A percentile compares a stretch with the other conserved stretches of the same genome.
Evolutionary conservation across 2,797 vertebrate genomes (phyloP).

Genomic region (Melanogrammus aeglefinus): DNA sequence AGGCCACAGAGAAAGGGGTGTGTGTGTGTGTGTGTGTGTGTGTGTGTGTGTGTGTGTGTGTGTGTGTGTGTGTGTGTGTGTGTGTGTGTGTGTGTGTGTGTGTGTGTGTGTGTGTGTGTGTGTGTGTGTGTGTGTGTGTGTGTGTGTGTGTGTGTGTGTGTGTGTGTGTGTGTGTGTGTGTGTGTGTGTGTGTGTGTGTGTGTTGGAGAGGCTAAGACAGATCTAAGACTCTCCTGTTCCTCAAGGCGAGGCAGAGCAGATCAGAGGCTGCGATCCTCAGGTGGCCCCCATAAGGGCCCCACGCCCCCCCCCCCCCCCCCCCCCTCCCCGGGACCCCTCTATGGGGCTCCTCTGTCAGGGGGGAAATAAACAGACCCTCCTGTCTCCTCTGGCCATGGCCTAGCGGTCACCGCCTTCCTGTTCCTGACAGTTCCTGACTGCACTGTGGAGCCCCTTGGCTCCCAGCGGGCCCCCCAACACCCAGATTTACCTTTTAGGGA

Average conservation of each 20-base stretch:
- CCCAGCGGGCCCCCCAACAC: slow-evolving; percentile 33
- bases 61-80: neutral
- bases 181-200: too few relatives aligned
- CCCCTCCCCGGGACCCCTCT: slow-evolving; percentile 57
- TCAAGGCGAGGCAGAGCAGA: slow-evolving; percentile 56
- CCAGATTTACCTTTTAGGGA: slow-evolving; percentile 62
- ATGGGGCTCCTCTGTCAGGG: slow-evolving; percentile 66
- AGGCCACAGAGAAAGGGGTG: slow-evolving; percentile 11
- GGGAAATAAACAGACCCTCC: slow-evolving; percentile 70
- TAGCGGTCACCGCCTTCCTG: slow-evolving; percentile 58
- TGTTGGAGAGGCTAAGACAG: neutral
- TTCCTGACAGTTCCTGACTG: slow-evolving; percentile 62
- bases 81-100: slow-evolving; percentile 19
- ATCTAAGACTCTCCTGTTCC: neutral
- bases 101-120: too few relatives aligned
- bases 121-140: too few relatives aligned
- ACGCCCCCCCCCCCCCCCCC: slow-evolving; percentile 47
- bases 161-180: too few relatives aligned
- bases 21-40: slow-evolving; percentile 19
- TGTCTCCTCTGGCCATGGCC: slow-evolving; percentile 52
- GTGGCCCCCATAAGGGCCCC: slow-evolving; percentile 45
- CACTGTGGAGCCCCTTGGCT: slow-evolving; percentile 42
- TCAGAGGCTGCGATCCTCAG: slow-evolving; percentile 64
- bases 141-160: too few relatives aligned
- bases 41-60: too few relatives aligned